Base-by-base conservation (phyloP, 2,797 vertebrate genomes). In the Naso thynnoides region DNA sequence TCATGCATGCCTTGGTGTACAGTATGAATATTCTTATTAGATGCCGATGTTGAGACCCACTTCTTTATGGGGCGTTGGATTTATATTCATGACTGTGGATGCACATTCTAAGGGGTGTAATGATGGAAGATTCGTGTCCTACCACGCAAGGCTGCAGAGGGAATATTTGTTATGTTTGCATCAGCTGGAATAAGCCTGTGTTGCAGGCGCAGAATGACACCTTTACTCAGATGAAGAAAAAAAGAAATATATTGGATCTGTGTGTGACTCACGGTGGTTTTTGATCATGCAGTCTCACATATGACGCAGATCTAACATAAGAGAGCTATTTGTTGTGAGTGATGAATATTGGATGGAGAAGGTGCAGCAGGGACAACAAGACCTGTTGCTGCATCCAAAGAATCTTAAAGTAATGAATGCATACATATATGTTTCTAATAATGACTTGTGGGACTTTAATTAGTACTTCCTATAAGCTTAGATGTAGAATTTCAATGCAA, bases 11-110 rank as follows among this genome's bases (percentile, higher is more conserved):
- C 85, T 73, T n/a, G 54, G 53, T 61, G 58, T 86, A 87, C 73
- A 82, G 80, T 81, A 76, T 85, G 68, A 88, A 88, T 88, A 81
- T 84, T 82, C 81, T 74, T 83, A 82, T 91, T 72, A 83, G 68
- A 53, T 50, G 60, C 57, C 70, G 38, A 72, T 78, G 77, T 69
- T 48, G 53, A 50, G 73, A 71, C 21, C 23, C 65, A 70, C 74
- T 77, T 69, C 67, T 78, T 84, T 63, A 73, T 62, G 64, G 73
- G 70, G 68, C 24, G 9, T 47, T 72, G 26, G 56, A 80, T 90
- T 88, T 73, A 87, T 84, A 90, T 90, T 89, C 87, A 87, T 83
- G 79, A 56, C 76, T 62, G 52, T 9, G 4, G 68, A 53, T 62
- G 62, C 70, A 57, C 73, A 66, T 83, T 84, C 59, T 74, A 74